phyloP scores from a whole-genome alignment of 2,113 vertebrate species.

The Atlantisia rogersi region DNA sequence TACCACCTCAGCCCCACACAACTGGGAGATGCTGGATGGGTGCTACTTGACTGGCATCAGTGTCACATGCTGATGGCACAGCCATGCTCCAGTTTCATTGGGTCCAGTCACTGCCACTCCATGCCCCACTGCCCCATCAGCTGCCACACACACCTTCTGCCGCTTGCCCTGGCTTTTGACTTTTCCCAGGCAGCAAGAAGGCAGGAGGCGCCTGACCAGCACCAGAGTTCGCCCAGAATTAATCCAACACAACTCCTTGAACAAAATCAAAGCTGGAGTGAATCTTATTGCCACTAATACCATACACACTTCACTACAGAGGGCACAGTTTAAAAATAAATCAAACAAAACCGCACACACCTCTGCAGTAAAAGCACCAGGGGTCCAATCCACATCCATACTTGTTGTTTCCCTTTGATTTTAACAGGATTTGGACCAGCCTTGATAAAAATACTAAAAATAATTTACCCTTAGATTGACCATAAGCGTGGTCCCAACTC shows the following conservation, averaged over 20 bases:
- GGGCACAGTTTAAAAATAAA: neutral
- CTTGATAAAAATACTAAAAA: neutral
- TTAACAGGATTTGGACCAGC: neutral
- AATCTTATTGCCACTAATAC: neutral
- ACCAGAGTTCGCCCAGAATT: neutral
- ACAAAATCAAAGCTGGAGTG: neutral
- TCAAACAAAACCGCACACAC: too few relatives aligned
- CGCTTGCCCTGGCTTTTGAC: neutral
- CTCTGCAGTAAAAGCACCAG: neutral
- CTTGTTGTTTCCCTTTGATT: neutral
- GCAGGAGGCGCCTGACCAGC: neutral
- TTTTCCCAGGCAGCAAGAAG: rapidly evolving
- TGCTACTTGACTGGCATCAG: neutral
- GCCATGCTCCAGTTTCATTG: rapidly evolving
- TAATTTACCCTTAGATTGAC: neutral
- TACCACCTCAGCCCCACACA: too few relatives aligned
- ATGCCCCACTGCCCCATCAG: too few relatives aligned
- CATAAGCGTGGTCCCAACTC: neutral
- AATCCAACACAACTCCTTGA: neutral
- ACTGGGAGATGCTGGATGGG: neutral
- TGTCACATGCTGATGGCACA: neutral
- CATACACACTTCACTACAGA: neutral
- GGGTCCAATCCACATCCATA: rapidly evolving
- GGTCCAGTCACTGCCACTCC: neutral
- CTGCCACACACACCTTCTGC: neutral